Evolutionary conservation across 2,888 invertebrate species (phyloP).

Genomic region (Drosophila mimica): DNA sequence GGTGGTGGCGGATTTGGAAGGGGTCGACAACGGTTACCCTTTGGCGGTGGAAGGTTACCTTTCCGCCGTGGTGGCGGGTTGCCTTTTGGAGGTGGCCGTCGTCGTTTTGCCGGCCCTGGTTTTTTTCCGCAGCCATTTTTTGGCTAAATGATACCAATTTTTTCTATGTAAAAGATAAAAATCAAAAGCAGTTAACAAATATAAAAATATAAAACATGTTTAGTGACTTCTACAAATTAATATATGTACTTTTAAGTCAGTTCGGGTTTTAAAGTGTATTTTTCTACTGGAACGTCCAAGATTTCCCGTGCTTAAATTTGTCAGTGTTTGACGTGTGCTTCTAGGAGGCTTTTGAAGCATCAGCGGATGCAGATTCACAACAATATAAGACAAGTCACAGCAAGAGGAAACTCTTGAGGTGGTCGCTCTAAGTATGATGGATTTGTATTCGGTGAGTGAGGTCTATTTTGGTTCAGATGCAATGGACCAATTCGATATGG

Average conservation of each 20-base stretch:
- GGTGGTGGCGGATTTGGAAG: slow-evolving; percentile 37
- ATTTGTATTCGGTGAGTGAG: not conserved
- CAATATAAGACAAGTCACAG: slow-evolving; percentile 9
- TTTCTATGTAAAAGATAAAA: slow-evolving; percentile 25
- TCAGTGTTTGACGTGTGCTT: slow-evolving; percentile 18
- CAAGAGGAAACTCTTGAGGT: slow-evolving; percentile 2
- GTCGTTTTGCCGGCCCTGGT: slow-evolving; percentile 14
- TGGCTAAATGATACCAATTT: slow-evolving; percentile 34
- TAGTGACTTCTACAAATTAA: slow-evolving; percentile 5
- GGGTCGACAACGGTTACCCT: slow-evolving; percentile 13
- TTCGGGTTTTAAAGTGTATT: not conserved
- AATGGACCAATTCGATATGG: not conserved
- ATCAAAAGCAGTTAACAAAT: slow-evolving; percentile 43
- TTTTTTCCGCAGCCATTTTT: slow-evolving; percentile 24
- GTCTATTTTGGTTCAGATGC: not conserved
- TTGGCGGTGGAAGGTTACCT: slow-evolving; percentile 35
- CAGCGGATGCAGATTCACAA: slow-evolving; percentile 8
- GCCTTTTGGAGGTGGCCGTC: slow-evolving; percentile 16
- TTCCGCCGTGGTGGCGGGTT: slow-evolving; percentile 12
- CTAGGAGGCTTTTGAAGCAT: slow-evolving; percentile 9
- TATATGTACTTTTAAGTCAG: slow-evolving; percentile 38
- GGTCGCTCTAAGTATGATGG: not conserved
- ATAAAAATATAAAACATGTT: slow-evolving; percentile 12
- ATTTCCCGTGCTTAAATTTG: slow-evolving; percentile 2
- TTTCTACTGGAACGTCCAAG: not conserved